Evolutionary conservation across 2,797 vertebrate species (phyloP).

Genomic region (Pantherophis vulpinus): DNA sequence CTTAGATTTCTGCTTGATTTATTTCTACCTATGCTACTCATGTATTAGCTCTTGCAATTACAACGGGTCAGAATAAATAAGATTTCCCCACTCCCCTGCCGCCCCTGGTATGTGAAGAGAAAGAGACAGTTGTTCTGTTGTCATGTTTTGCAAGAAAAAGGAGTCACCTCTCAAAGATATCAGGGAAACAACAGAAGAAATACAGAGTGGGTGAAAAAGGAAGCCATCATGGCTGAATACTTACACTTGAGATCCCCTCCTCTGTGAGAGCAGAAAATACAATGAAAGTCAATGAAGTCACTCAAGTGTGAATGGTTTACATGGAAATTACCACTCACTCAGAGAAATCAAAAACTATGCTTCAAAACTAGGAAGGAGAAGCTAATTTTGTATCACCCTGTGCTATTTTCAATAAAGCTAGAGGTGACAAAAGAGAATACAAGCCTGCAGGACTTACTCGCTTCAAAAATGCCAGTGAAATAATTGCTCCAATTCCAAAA

Average conservation of each 20-base stretch:
- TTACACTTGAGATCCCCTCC: neutral
- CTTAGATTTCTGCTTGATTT: neutral
- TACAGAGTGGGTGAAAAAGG: neutral
- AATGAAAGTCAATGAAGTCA: neutral
- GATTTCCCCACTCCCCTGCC: too few relatives aligned
- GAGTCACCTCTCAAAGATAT: neutral
- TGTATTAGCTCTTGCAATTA: neutral
- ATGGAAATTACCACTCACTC: conserved; percentile 8
- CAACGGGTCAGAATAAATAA: neutral
- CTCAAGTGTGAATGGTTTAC: neutral
- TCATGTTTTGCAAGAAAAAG: neutral
- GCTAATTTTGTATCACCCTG: conserved; percentile 17
- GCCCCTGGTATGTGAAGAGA: neutral
- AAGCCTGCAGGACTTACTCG: conserved; percentile 17
- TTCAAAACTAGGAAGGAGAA: neutral
- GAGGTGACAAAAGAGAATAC: neutral
- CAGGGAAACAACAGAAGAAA: neutral
- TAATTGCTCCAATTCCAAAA: conserved; percentile 57
- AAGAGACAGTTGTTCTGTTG: neutral
- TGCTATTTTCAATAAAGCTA: neutral
- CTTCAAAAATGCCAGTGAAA: conserved; percentile 31
- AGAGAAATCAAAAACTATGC: neutral
- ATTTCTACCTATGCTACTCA: neutral
- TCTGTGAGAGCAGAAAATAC: neutral
- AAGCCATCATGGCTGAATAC: neutral